Conservation (phyloP, 2,888 invertebrate genomes). For the Drosophila melanosoma region DNA sequence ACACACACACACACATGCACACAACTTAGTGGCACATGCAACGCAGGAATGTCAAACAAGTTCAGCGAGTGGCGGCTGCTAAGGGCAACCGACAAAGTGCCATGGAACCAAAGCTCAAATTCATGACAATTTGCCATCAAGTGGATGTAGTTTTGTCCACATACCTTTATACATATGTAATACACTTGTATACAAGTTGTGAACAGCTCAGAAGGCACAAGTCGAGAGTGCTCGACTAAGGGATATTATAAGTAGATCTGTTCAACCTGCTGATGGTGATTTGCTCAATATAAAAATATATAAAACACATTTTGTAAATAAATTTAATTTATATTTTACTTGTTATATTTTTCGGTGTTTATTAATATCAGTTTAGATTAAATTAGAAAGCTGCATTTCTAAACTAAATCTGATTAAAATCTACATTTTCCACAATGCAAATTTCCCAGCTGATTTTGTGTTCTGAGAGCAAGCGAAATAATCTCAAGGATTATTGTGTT, state of each 20-base stretch:
- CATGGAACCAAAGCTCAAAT: conserved; percentile 32
- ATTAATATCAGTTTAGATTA: not conserved
- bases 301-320: too few relatives aligned
- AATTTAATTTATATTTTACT: not conserved
- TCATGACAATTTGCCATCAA: conserved; percentile 48
- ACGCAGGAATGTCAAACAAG: conserved; percentile 70
- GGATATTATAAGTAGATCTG: not conserved
- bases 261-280: not conserved
- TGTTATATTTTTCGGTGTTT: not conserved
- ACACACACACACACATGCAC: not conserved
- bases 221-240: not conserved
- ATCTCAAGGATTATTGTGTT: conserved; percentile 15
- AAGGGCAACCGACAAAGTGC: conserved; percentile 63
- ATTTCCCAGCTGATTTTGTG: not conserved
- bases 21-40: not conserved
- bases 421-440: not conserved
- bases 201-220: not conserved
- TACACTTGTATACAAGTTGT: not conserved
- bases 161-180: not conserved
- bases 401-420: not conserved
- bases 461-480: conserved; percentile 1
- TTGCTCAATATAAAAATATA: not conserved
- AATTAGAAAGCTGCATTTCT: not conserved
- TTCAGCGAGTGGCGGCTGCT: conserved; percentile 70
- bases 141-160: conserved; percentile 14